Conservation (phyloP, 53 echinoderm and acorn worm genomes). For the Apostichopus leukothele region DNA sequence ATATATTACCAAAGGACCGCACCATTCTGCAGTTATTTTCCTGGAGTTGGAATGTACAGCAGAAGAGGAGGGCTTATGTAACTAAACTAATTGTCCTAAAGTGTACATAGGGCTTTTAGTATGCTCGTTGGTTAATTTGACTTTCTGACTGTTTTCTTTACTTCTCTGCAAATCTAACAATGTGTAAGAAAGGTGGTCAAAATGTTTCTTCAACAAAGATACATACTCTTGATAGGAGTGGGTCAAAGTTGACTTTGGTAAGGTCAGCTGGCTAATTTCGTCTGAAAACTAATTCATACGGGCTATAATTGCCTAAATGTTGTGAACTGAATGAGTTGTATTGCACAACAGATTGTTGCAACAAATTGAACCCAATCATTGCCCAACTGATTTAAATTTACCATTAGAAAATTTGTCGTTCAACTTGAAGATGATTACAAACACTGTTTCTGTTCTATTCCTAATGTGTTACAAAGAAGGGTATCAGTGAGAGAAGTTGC, state of each 20-base stretch:
- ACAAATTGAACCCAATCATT: background rate
- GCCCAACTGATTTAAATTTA: slow-evolving; percentile 35
- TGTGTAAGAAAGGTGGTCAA: background rate
- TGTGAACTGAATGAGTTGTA: slow-evolving; percentile 8
- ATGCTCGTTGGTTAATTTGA: background rate
- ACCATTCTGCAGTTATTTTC: no score
- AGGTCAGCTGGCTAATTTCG: slow-evolving; percentile 18
- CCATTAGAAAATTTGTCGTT: slow-evolving; percentile 46
- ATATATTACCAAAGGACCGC: background rate
- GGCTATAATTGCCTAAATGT: no score
- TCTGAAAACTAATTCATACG: no score
- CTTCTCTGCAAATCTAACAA: slow-evolving; percentile 43
- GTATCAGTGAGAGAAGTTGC: no score
- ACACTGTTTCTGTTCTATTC: slow-evolving; percentile 43
- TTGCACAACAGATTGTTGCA: slow-evolving; percentile 21
- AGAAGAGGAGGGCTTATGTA: background rate
- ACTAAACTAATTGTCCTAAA: background rate
- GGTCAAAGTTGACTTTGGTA: background rate
- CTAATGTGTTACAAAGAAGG: no score
- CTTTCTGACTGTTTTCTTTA: slow-evolving; percentile 36
- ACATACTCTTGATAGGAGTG: background rate
- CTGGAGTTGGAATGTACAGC: no score
- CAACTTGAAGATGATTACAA: slow-evolving; percentile 49
- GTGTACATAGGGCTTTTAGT: no score
- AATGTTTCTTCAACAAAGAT: no score